Evolutionary conservation across 2,113 vertebrate species (phyloP), one percentile per base, ranked within the genome.

Genomic region (Procavia capensis): DNA sequence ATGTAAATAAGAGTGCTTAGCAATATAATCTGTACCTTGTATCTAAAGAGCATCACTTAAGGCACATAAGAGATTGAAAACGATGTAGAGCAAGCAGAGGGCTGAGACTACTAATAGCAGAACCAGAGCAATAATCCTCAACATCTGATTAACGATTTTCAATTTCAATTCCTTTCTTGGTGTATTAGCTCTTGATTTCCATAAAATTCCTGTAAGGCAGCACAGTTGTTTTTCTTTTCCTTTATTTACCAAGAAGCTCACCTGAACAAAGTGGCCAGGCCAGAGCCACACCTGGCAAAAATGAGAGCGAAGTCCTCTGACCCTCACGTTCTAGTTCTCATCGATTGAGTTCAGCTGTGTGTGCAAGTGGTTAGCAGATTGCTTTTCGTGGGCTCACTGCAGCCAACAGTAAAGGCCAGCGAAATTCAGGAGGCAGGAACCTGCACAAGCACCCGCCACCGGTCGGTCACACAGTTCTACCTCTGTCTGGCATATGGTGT

Each of bases 61-160:
- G 72, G 59, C 72, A 25, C 45, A 20, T 27, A 39, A 70, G 70
- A 92, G 66, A 76, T 74, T 34, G 47, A 86, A 68, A 64, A 68
- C 22, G 61, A 54, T 31, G 29, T 8, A 41, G 57, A 76, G 81
- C 81, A 79, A 54, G 29, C 17, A 64, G n/a, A 89, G 34, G n/a
- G 34, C 59, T 75, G 50, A 85, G 85, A 74, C 82, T 90, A 91
- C 92, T 90, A 81, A 94, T 85, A 50, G 36, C 64, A 88, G 47
- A 87, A 85, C 16, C 80, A 76, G 36, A 95, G 6, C 22, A 41
- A 39, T 45, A 70, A 13, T 50, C 54, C 82, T 78, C 54, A 39
- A 43, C 79, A 85, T 85, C 86, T 93, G 93, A 88, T 94, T 61
- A 92, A 61, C 57, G 91, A 82, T 88, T 90, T 96, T 90, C 66